Evolutionary conservation across 2,888 invertebrate genomes (phyloP), one percentile per base, ranked within the genome.

Genomic region (Polyploca ridens): DNA sequence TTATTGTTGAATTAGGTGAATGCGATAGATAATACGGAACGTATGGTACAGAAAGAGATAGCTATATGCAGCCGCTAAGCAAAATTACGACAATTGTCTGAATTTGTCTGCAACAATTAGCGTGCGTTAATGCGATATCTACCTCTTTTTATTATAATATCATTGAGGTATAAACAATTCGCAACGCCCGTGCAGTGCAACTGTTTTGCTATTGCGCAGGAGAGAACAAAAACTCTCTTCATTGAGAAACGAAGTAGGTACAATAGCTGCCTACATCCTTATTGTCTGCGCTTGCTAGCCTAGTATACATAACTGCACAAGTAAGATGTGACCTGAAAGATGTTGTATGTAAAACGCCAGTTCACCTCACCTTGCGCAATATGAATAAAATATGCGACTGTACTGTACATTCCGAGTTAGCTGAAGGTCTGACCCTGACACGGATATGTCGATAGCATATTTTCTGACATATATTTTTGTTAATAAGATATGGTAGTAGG

Each of bases 381-480:
- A 77, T 82, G 82, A 82, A 85, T 84, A 82, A 84, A 82, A 84
- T 85, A 80, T 80, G 74, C 74, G 68, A 65, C 75, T 73, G 77
- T 77, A 69, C 74, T 27, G 71, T 77, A 73, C 73, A 76, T 80
- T 82, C 78, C 68, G 78, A 80, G 83, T 82, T 82, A 84, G 78
- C 82, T 74, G 85, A 87, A 87, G 88, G 86, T 82, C 79, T 75
- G 88, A 60, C 91, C 91, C 72, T 90, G 91, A 89, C 91, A 90
- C 77, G 74, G 84, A 86, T 90, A 76, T 69, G 72, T 66, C 69
- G 78, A 82, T 79, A 83, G 76, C 79, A 79, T 79, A 84, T 72
- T 41, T 27, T 67, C 73, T 70, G 76, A 68, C 74, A 77, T 69
- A 74, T 75, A 78, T 77, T 68, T 61, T 66, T n/a, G 49, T 44